Evolutionary conservation across 1,140 invertebrate genomes (phyloP).

Genomic region (Ceratina australensis): DNA sequence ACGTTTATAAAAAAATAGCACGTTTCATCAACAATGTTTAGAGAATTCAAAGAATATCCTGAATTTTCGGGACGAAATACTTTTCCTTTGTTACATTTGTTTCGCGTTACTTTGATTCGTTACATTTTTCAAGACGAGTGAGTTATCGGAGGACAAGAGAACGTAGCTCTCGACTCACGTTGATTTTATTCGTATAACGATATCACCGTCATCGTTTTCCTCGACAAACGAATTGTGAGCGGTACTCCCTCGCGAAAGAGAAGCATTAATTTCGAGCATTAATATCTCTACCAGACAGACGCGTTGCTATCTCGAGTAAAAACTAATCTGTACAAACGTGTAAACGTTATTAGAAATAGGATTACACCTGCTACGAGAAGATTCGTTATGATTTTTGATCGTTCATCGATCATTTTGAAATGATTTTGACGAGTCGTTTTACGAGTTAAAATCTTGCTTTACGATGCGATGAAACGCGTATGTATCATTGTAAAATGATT

Average conservation of each 20-base stretch:
- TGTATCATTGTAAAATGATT: too few species aligned
- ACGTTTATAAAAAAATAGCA: constrained; percentile 44
- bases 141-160: neutral
- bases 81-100: neutral
- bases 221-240: neutral
- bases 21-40: constrained; percentile 27
- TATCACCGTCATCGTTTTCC: constrained; percentile 9
- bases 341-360: constrained; percentile 22
- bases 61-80: constrained; percentile 11
- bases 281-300: neutral
- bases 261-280: neutral
- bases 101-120: constrained; percentile 9
- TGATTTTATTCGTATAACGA: constrained; percentile 13
- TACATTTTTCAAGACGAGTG: neutral
- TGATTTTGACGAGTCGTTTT: constrained; percentile 16
- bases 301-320: constrained; percentile 6
- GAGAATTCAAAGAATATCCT: constrained; percentile 32
- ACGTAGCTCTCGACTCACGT: neutral
- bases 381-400: constrained; percentile 18
- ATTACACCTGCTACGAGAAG: neutral
- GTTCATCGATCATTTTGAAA: too few species aligned
- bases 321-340: constrained; percentile 23
- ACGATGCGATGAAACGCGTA: too few species aligned
- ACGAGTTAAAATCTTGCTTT: neutral
- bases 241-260: neutral